A percentile compares a stretch with the other conserved stretches of the same genome.
Conservation (phyloP, 2,113 vertebrate genomes). For the Pseudonaja textilis region DNA sequence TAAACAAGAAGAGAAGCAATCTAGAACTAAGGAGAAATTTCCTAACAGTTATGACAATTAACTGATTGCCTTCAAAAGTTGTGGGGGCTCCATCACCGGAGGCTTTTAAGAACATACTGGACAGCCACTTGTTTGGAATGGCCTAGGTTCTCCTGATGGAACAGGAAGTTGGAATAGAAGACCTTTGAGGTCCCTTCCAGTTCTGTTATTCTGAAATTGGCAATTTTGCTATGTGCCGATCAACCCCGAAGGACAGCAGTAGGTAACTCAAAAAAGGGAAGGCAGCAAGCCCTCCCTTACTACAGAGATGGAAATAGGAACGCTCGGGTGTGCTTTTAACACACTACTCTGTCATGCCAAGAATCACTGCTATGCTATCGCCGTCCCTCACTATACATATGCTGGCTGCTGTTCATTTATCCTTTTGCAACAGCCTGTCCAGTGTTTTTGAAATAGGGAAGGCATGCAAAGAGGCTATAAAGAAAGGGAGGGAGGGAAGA, state of each 20-base stretch:
- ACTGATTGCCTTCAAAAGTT: neutral
- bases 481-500: neutral
- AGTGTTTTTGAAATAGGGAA: neutral
- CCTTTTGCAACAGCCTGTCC: neutral
- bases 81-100: neutral
- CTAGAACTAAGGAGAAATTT: neutral
- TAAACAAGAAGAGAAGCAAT: neutral
- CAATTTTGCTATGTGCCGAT: constrained; percentile 24
- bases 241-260: constrained; percentile 44
- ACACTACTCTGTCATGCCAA: neutral
- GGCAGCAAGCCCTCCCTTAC: neutral
- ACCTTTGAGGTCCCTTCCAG: neutral
- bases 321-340: neutral
- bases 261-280: constrained; percentile 43
- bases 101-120: neutral
- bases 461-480: neutral
- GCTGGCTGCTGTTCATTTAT: neutral
- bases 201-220: neutral
- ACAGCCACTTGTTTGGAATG: neutral
- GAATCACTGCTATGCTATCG: neutral
- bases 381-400: neutral
- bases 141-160: neutral
- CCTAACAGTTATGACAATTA: neutral
- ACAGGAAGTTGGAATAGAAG: neutral
- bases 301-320: neutral